phyloP scores from a whole-genome alignment of 2,797 vertebrate genomes.

The Chaetophractus vellerosus region DNA sequence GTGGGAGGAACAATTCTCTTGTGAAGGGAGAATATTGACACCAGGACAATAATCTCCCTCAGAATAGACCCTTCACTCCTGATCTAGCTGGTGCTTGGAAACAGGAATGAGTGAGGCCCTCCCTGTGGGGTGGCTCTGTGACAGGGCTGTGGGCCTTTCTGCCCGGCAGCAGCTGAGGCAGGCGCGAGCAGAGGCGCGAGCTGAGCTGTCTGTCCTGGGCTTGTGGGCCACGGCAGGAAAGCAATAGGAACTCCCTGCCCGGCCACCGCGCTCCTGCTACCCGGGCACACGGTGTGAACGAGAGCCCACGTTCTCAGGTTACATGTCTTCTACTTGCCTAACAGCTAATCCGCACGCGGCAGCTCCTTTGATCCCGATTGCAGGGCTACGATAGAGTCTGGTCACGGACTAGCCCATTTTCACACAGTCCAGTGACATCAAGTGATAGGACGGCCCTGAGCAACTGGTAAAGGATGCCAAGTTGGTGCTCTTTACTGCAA shows the following conservation, averaged over 20 bases:
- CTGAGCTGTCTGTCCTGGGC: neutral
- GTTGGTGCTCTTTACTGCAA: neutral
- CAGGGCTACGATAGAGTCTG: neutral
- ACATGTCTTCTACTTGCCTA: neutral
- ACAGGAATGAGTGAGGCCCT: neutral
- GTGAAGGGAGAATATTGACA: constrained; percentile 3
- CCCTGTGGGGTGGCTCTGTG: neutral
- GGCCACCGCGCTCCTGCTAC: neutral
- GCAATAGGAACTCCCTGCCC: neutral
- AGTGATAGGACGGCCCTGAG: no score
- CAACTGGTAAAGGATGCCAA: neutral
- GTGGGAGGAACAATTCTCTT: neutral
- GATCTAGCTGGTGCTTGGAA: neutral
- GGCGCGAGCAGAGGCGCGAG: neutral
- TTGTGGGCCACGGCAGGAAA: neutral
- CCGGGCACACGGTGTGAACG: fast-evolving
- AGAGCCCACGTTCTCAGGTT: neutral
- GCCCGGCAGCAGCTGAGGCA: neutral
- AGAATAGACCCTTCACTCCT: neutral
- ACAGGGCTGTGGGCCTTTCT: neutral
- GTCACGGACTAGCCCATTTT: neutral
- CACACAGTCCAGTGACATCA: neutral
- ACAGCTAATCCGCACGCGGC: neutral
- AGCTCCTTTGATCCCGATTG: neutral
- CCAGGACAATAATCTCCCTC: neutral